Evolutionary conservation across 1,140 invertebrate genomes (phyloP).

Genomic region (Drosophila miranda): DNA sequence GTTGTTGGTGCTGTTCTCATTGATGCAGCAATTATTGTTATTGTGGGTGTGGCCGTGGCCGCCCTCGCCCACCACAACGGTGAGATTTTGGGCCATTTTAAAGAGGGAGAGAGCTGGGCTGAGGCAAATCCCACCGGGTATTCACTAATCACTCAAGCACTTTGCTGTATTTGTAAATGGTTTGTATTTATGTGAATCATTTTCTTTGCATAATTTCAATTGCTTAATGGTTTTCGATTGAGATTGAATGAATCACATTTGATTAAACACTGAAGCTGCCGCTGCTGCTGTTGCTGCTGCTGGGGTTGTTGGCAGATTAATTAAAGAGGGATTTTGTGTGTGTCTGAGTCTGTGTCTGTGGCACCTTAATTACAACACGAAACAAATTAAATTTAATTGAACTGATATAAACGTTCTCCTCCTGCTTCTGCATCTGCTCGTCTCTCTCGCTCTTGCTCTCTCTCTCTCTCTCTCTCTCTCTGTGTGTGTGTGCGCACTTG

Average conservation of each 20-base stretch:
- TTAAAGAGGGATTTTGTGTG: constrained; percentile 35
- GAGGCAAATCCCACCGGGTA: too few species aligned
- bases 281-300: too few species aligned
- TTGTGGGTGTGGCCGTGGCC: constrained; percentile 10
- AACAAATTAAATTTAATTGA: constrained; percentile 73
- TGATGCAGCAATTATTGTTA: constrained; percentile 23
- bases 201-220: constrained; percentile 45
- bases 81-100: constrained; percentile 64
- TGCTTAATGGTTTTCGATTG: constrained; percentile 41
- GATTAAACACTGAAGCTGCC: constrained; percentile 13
- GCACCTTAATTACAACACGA: constrained; percentile 69
- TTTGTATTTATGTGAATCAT: constrained; percentile 40
- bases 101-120: not conserved
- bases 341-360: constrained; percentile 8
- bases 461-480: not conserved
- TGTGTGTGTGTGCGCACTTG: constrained; percentile 49
- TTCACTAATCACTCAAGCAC: constrained; percentile 33
- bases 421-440: constrained; percentile 18
- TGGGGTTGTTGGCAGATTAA: constrained; percentile 32
- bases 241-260: constrained; percentile 47
- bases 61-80: constrained; percentile 47
- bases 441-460: too few species aligned
- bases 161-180: constrained; percentile 17
- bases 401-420: constrained; percentile 59
- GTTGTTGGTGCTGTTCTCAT: constrained; percentile 4